A percentile compares a stretch with the other conserved stretches of the same genome.
phyloP scores from a whole-genome alignment of 2,888 invertebrate species.

The Liodrosophila aerea region DNA sequence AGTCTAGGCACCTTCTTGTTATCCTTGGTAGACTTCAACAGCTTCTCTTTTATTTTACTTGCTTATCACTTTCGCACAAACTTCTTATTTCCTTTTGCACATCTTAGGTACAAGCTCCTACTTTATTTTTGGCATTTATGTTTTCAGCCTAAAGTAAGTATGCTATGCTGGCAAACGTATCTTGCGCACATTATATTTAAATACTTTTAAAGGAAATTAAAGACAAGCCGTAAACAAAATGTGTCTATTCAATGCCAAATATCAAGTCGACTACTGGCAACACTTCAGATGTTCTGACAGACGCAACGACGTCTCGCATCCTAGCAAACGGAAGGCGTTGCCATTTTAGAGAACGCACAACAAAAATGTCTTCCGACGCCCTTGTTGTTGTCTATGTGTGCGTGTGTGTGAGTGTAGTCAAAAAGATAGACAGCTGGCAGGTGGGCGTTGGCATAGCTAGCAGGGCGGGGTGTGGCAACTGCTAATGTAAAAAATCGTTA shows the following conservation, averaged over 20 bases:
- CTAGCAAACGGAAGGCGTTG: constrained; percentile 55
- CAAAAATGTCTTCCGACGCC: constrained; percentile 56
- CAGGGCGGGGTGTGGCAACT: not conserved
- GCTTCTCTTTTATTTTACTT: no score
- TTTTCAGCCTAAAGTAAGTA: not conserved
- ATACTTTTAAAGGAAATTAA: constrained; percentile 40
- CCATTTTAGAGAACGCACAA: constrained; percentile 52
- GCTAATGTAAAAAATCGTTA: constrained; percentile 76
- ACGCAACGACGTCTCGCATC: constrained; percentile 3
- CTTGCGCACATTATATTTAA: constrained; percentile 11
- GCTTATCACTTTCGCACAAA: no score
- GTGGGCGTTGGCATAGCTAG: not conserved
- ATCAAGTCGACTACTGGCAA: no score
- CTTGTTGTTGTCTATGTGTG: no score
- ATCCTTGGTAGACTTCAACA: no score
- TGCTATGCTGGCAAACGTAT: not conserved
- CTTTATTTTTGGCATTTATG: not conserved
- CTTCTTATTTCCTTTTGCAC: not conserved
- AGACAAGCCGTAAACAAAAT: constrained; percentile 32
- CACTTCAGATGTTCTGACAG: constrained; percentile 16
- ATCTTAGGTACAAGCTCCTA: not conserved
- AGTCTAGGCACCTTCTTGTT: no score
- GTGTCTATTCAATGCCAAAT: constrained; percentile 9
- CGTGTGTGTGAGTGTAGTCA: constrained; percentile 47
- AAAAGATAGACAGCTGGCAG: constrained; percentile 59